phyloP scores from a whole-genome alignment of 2,797 vertebrate genomes.

The Pseudochirops corinnae region DNA sequence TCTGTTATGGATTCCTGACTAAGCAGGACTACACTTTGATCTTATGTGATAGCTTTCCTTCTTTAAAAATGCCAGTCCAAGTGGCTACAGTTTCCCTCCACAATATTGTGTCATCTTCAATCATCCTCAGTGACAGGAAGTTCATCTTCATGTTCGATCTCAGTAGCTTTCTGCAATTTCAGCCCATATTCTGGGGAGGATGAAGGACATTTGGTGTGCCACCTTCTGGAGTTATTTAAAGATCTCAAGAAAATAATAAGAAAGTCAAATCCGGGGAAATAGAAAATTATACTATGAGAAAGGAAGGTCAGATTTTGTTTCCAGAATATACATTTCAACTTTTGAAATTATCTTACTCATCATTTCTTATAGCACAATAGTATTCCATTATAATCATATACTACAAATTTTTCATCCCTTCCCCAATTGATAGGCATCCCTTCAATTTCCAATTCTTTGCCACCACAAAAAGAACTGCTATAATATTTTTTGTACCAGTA shows the following conservation, averaged over 20 bases:
- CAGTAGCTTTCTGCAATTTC: background rate
- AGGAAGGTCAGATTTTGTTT: background rate
- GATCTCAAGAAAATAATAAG: background rate
- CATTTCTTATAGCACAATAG: too few relatives aligned
- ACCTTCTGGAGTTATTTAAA: background rate
- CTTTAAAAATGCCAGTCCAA: background rate
- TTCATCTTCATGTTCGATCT: slow-evolving; percentile 5
- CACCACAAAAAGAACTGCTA: too few relatives aligned
- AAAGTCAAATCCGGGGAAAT: background rate
- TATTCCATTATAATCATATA: too few relatives aligned
- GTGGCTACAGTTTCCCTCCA: background rate
- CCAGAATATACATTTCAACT: background rate
- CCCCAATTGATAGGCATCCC: too few relatives aligned
- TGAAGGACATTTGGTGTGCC: background rate
- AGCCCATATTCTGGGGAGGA: slow-evolving; percentile 2
- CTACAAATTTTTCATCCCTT: too few relatives aligned
- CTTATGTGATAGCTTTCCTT: slow-evolving; percentile 17
- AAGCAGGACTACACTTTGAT: background rate
- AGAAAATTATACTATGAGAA: background rate
- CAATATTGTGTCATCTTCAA: slow-evolving; percentile 4
- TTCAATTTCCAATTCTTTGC: too few relatives aligned
- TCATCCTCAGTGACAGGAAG: slow-evolving; percentile 3
- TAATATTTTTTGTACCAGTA: too few relatives aligned
- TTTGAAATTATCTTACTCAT: too few relatives aligned
- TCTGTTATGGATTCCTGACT: background rate